Conservation (phyloP, 1,140 invertebrate species). For the Hyles euphorbiae region DNA sequence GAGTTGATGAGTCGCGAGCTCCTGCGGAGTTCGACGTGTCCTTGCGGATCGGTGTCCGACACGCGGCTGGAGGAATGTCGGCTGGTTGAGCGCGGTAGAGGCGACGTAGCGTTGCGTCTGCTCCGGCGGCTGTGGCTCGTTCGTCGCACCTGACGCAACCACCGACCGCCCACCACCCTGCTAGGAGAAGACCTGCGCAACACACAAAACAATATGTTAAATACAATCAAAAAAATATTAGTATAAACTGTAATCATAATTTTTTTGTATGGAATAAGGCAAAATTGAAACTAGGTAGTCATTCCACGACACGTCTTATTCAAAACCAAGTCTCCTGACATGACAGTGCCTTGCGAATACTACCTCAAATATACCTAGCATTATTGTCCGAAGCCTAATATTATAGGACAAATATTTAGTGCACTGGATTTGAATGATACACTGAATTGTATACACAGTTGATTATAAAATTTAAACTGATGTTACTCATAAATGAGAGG, state of each 20-base stretch:
- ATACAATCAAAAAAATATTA: background rate
- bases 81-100: conserved; percentile 47
- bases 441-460: too few species aligned
- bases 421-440: too few species aligned
- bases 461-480: too few species aligned
- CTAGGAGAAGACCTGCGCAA: conserved; percentile 69
- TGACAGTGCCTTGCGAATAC: too few species aligned
- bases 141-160: conserved; percentile 63
- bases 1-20: conserved; percentile 61
- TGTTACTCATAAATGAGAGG: too few species aligned
- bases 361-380: too few species aligned
- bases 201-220: conserved; percentile 1
- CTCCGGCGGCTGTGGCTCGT: conserved; percentile 64
- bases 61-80: conserved; percentile 40
- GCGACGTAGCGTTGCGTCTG: conserved; percentile 55
- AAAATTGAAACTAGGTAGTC: too few species aligned
- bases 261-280: background rate
- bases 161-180: conserved; percentile 74
- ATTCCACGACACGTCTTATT: too few species aligned
- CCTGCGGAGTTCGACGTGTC: conserved; percentile 50
- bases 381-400: too few species aligned
- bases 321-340: too few species aligned
- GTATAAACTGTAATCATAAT: background rate
- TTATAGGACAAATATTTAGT: too few species aligned
- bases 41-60: conserved; percentile 38